Evolutionary conservation across 2,113 vertebrate species (phyloP).

Genomic region (Callocephalon fimbriatum): DNA sequence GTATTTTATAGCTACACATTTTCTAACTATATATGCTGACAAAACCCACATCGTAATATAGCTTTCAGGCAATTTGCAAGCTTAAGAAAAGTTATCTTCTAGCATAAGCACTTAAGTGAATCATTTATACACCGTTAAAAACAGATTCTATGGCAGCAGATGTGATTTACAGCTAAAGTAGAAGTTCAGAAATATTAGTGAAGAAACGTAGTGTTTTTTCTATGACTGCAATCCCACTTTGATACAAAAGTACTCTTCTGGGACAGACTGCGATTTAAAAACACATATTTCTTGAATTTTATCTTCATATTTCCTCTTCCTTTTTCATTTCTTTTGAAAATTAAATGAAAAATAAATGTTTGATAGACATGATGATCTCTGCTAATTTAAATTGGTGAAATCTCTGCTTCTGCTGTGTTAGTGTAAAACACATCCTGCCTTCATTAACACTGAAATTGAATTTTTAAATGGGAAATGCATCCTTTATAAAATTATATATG

Average conservation of each 20-base stretch:
- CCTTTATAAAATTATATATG: not conserved
- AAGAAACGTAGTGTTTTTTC: not conserved
- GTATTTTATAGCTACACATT: not conserved
- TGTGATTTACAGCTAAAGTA: constrained; percentile 22
- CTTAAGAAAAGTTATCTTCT: constrained; percentile 35
- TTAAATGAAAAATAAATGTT: not conserved
- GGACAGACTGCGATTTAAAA: not conserved
- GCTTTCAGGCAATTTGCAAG: constrained; percentile 39
- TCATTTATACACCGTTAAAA: constrained; percentile 41
- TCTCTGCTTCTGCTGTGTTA: not conserved
- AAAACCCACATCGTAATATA: not conserved
- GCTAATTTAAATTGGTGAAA: not conserved
- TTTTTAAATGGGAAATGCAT: not conserved
- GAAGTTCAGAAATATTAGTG: not conserved
- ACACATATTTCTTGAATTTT: not conserved
- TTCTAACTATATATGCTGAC: not conserved
- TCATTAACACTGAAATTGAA: not conserved
- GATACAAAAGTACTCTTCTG: not conserved
- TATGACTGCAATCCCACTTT: not conserved
- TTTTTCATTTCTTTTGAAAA: not conserved
- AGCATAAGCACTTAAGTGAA: constrained; percentile 28
- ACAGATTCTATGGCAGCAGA: not conserved
- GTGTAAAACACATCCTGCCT: not conserved
- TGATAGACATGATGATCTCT: not conserved
- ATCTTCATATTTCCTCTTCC: not conserved